A percentile compares a stretch with the other conserved stretches of the same genome.
Evolutionary conservation across 2,888 invertebrate species (phyloP).

Genomic region (Platycheirus albimanus): DNA sequence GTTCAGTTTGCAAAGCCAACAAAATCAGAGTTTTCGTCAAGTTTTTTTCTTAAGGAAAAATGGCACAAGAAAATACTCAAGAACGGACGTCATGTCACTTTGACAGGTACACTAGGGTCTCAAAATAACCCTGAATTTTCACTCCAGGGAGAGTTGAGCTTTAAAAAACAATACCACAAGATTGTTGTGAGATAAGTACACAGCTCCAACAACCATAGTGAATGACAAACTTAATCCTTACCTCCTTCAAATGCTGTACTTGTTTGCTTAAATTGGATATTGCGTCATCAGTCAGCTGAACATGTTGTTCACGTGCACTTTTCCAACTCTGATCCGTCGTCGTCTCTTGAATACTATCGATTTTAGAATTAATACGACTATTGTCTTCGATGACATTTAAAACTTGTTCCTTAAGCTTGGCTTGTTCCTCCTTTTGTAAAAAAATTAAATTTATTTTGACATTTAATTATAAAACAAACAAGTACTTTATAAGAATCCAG

Average conservation of each 20-base stretch:
- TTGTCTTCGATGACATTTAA: conserved; percentile 81
- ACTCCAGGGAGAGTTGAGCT: no score
- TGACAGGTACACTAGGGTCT: no score
- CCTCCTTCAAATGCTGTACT: conserved; percentile 80
- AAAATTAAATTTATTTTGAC: background rate
- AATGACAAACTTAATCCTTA: no score
- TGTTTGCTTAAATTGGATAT: conserved; percentile 81
- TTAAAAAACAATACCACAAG: no score
- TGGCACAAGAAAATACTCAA: no score
- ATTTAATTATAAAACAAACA: background rate
- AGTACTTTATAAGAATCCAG: conserved; percentile 73
- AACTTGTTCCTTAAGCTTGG: conserved; percentile 78
- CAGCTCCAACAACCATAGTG: no score
- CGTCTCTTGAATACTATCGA: conserved; percentile 75
- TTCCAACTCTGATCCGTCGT: conserved; percentile 55
- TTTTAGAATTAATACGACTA: conserved; percentile 76
- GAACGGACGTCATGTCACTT: no score
- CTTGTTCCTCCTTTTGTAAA: conserved; percentile 79
- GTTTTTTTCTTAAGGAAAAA: no score
- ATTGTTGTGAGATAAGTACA: no score
- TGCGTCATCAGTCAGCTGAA: conserved; percentile 78
- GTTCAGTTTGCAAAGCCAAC: no score
- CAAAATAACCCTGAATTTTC: no score
- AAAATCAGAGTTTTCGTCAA: no score
- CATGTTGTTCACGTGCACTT: conserved; percentile 75